phyloP scores from a whole-genome alignment of 2,113 vertebrate species.

The Sorex fumeus region DNA sequence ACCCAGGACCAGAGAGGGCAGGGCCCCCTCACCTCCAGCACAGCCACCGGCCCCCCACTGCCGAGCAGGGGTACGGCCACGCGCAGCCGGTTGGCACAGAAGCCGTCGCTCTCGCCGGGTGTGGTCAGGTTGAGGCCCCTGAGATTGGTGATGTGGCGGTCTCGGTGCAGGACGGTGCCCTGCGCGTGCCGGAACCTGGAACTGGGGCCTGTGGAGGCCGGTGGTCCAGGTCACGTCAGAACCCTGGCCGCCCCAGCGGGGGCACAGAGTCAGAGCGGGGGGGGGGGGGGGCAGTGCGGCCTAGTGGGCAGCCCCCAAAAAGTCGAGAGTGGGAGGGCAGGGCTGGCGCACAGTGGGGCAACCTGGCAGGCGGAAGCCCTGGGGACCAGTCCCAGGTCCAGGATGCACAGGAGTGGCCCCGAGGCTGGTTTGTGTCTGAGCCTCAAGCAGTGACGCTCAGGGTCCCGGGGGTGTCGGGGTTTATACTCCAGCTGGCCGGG shows the following conservation, averaged over 20 bases:
- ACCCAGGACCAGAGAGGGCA: neutral
- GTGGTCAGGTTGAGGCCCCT: conserved; percentile 96
- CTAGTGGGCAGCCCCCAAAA: too few species aligned
- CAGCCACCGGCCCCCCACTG: conserved; percentile 94
- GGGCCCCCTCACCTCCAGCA: conserved; percentile 91
- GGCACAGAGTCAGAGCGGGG: too few species aligned
- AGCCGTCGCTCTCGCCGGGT: conserved; percentile 95
- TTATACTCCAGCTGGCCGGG: neutral
- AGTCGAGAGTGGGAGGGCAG: neutral
- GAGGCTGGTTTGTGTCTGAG: too few species aligned
- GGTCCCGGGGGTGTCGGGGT: neutral
- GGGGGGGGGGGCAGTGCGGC: neutral
- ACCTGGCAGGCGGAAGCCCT: neutral
- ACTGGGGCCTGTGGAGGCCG: conserved; percentile 88
- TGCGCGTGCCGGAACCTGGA: conserved; percentile 96
- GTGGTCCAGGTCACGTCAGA: too few species aligned
- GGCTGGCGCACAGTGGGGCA: neutral
- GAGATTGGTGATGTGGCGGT: conserved; percentile 96
- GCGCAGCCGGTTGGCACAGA: conserved; percentile 92
- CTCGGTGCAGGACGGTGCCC: conserved; percentile 93
- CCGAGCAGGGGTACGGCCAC: conserved; percentile 94
- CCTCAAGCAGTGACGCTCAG: too few species aligned
- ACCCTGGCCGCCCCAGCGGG: too few species aligned
- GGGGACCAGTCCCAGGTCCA: too few species aligned
- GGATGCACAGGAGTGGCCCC: too few species aligned